Conservation (phyloP, 2,888 invertebrate genomes). For the Ferdinandea cuprea region DNA sequence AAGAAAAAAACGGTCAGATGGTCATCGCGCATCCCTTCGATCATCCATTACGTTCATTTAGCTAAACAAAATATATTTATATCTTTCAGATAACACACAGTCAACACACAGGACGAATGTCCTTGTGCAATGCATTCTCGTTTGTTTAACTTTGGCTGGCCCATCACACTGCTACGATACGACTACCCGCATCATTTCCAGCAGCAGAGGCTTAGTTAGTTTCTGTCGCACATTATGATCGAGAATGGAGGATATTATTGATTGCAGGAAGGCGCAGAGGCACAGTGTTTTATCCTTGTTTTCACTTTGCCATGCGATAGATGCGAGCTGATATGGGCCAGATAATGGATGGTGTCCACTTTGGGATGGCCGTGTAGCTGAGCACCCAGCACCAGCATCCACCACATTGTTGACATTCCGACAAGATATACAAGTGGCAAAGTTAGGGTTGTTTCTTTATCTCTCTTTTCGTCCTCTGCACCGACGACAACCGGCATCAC, state of each 20-base stretch:
- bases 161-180: too few species aligned
- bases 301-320: constrained; percentile 26
- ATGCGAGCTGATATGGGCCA: neutral
- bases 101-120: constrained; percentile 12
- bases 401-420: constrained; percentile 55
- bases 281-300: constrained; percentile 18
- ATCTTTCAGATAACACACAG: constrained; percentile 46
- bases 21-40: constrained; percentile 65
- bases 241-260: constrained; percentile 48
- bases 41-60: constrained; percentile 59
- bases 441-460: constrained; percentile 5
- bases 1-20: constrained; percentile 58
- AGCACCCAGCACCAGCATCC: neutral
- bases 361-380: constrained; percentile 11
- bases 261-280: constrained; percentile 32
- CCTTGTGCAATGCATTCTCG: constrained; percentile 55
- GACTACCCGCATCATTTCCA: neutral
- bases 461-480: too few species aligned
- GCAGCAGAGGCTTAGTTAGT: constrained; percentile 21
- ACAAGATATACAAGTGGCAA: constrained; percentile 27
- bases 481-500: too few species aligned
- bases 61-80: constrained; percentile 62
- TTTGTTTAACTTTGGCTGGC: constrained; percentile 20
- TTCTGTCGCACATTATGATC: constrained; percentile 34
- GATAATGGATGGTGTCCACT: constrained; percentile 3